phyloP scores from a whole-genome alignment of 2,113 vertebrate species.

The Mustela lutreola region DNA sequence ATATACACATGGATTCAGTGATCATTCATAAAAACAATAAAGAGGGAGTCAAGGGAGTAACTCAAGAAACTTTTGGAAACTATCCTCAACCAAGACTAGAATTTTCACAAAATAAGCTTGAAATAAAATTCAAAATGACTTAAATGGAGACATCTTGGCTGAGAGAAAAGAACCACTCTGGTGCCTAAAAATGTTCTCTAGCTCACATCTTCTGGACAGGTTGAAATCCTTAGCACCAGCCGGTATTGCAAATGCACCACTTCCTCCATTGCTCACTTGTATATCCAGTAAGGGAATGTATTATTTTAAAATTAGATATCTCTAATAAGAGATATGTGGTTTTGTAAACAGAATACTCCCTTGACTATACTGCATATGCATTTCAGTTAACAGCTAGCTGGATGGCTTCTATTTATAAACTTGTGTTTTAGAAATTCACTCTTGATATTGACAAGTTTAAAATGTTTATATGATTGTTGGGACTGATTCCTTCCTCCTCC shows the following conservation, averaged over 20 bases:
- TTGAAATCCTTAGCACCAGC: conserved; percentile 91
- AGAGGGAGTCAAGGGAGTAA: conserved; percentile 71
- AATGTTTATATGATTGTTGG: background rate
- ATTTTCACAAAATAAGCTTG: conserved; percentile 91
- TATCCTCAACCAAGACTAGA: conserved; percentile 91
- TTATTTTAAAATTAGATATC: conserved; percentile 95
- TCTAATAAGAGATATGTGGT: conserved; percentile 74
- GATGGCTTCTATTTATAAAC: background rate
- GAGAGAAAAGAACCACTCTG: conserved; percentile 89
- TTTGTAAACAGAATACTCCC: conserved; percentile 70
- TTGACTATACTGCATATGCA: conserved; percentile 1
- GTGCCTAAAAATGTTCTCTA: conserved; percentile 94
- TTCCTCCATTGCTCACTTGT: conserved; percentile 94
- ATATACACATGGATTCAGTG: conserved; percentile 88
- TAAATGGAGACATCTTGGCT: conserved; percentile 78
- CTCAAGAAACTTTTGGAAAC: conserved; percentile 89
- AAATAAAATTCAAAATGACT: background rate
- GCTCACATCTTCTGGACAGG: conserved; percentile 93
- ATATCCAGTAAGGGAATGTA: conserved; percentile 94
- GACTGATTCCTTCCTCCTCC: background rate
- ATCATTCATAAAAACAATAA: conserved; percentile 90
- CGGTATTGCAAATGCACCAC: conserved; percentile 92
- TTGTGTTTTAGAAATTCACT: conserved; percentile 36
- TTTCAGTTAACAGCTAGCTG: background rate
- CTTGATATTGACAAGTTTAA: conserved; percentile 36